These are phyloP conservation scores for Cryptops parisi DNA, from an alignment of 2,888 invertebrate species.

Conservation along the genomic window DNA sequence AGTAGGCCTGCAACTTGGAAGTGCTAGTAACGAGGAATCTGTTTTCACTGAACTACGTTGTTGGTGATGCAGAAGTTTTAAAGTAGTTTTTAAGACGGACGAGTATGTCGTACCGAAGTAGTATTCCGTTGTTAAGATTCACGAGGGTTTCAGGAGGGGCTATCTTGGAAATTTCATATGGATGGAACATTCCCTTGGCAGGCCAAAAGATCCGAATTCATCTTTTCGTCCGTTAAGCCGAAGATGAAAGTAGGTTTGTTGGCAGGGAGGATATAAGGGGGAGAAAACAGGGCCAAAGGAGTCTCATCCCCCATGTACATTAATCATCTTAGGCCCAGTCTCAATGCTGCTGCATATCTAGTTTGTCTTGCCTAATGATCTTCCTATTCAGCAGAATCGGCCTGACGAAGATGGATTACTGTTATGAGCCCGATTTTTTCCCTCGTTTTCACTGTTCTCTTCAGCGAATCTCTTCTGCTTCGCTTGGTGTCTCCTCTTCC, in stretches of 20 bases:
- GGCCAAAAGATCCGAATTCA: no score
- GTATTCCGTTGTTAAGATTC: no score
- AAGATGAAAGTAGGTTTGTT: neutral
- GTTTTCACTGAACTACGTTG: no score
- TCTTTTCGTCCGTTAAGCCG: neutral
- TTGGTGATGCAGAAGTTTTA: no score
- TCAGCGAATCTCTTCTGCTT: neutral
- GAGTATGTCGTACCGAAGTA: no score
- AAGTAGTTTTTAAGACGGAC: no score
- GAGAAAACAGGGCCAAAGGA: neutral
- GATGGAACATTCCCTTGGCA: no score
- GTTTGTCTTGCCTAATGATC: slow-evolving; percentile 14
- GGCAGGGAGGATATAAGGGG: neutral
- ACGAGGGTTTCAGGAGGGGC: no score
- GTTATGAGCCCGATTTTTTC: slow-evolving; percentile 9
- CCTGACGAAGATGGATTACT: slow-evolving; percentile 14
- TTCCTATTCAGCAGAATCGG: slow-evolving; percentile 12
- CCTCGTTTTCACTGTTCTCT: neutral
- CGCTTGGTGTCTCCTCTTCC: neutral
- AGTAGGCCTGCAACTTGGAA: no score
- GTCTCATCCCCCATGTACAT: slow-evolving; percentile 1
- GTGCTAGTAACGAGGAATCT: no score
- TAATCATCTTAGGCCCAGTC: slow-evolving; percentile 10
- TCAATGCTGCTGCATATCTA: slow-evolving; percentile 10
- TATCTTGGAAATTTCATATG: no score